Conservation (phyloP, 2,888 invertebrate genomes). For the Pandemis corylana region DNA sequence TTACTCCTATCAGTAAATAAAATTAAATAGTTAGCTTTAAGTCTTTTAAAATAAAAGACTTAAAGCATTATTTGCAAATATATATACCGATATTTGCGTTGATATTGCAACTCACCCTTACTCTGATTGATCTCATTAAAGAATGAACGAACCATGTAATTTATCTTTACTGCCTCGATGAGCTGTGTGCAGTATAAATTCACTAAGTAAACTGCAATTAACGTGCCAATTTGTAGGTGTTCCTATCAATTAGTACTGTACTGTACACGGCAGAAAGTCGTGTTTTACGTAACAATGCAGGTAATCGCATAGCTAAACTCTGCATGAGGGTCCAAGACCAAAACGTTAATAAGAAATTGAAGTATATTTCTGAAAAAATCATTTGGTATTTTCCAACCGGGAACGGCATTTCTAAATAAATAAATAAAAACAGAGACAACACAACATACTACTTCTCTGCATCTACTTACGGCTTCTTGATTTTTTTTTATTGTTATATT, state of each 20-base stretch:
- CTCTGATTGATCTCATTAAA: slow-evolving; percentile 11
- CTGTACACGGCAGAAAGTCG: slow-evolving; percentile 15
- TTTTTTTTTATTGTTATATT: too few species aligned
- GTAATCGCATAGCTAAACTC: not conserved
- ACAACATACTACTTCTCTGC: too few species aligned
- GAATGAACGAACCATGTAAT: slow-evolving; percentile 3
- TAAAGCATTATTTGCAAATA: too few species aligned
- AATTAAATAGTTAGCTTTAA: too few species aligned
- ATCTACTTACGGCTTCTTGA: too few species aligned
- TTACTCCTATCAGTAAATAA: too few species aligned
- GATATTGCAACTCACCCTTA: slow-evolving; percentile 4
- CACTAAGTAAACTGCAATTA: slow-evolving; percentile 31
- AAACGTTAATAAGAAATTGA: not conserved
- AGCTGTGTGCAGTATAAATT: slow-evolving; percentile 25
- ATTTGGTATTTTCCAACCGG: too few species aligned
- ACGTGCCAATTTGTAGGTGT: slow-evolving; percentile 29
- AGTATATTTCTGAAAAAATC: not conserved
- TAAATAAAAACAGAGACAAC: too few species aligned
- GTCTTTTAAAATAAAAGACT: too few species aligned
- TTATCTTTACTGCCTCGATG: slow-evolving; percentile 10
- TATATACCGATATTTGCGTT: not conserved
- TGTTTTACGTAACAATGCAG: slow-evolving; percentile 22
- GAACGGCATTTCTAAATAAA: too few species aligned
- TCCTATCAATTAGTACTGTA: slow-evolving; percentile 25
- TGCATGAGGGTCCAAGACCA: not conserved